Percentiles rank a stretch among this genome's conserved stretches.
Conservation (phyloP, 2,888 invertebrate genomes). For the Epirrita christyi region DNA sequence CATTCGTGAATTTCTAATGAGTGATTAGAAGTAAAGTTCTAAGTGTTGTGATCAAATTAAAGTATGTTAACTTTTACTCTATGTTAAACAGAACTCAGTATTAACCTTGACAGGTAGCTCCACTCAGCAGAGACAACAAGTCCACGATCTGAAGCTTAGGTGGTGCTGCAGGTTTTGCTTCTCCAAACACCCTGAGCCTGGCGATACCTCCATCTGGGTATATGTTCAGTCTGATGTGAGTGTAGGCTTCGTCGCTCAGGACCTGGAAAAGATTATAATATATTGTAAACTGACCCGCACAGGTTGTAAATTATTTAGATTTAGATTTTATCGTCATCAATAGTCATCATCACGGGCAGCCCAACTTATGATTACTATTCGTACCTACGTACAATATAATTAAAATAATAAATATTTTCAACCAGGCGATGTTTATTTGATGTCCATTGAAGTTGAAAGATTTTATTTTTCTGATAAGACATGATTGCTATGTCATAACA, state of each 20-base stretch:
- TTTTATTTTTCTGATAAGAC: neutral
- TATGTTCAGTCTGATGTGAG: constrained; percentile 86
- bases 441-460: constrained; percentile 9
- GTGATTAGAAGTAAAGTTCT: too few species aligned
- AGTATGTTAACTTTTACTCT: too few species aligned
- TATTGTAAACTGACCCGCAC: neutral
- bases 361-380: too few species aligned
- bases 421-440: neutral
- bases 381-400: too few species aligned
- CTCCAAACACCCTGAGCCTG: constrained; percentile 84
- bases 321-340: too few species aligned
- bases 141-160: constrained; percentile 72
- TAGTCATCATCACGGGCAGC: too few species aligned
- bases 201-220: constrained; percentile 88
- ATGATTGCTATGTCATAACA: too few species aligned
- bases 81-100: neutral
- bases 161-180: constrained; percentile 70
- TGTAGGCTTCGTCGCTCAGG: constrained; percentile 78
- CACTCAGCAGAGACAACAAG: constrained; percentile 80
- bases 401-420: too few species aligned
- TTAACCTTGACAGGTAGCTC: constrained; percentile 81
- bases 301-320: too few species aligned
- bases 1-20: too few species aligned
- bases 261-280: constrained; percentile 53
- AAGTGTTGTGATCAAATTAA: too few species aligned